Evolutionary conservation across 2,797 vertebrate genomes (phyloP).

Genomic region (Sphenopsis melanotis): DNA sequence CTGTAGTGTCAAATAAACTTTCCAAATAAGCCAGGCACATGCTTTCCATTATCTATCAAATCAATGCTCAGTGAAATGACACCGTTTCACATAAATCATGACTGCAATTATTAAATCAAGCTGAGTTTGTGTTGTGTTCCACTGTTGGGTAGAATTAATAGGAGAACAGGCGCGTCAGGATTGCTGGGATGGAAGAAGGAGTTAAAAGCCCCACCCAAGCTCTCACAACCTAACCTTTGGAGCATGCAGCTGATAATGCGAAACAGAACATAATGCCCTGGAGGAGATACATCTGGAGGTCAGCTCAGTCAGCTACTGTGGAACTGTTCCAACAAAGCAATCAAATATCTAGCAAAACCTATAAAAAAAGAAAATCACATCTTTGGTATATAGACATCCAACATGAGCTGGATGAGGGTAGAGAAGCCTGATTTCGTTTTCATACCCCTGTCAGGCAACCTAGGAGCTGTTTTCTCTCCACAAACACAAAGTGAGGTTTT

Average conservation of each 20-base stretch:
- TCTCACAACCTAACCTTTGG: constrained; percentile 61
- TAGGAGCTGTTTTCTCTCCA: not conserved
- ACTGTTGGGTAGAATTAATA: not conserved
- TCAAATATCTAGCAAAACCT: constrained; percentile 66
- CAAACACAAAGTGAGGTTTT: constrained; percentile 12
- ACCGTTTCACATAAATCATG: not conserved
- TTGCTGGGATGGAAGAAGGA: constrained; percentile 17
- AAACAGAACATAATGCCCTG: constrained; percentile 56
- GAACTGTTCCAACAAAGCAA: constrained; percentile 63
- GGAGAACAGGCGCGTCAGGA: not conserved
- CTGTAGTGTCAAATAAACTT: constrained; percentile 7
- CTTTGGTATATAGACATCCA: constrained; percentile 27
- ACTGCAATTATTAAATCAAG: constrained; percentile 46
- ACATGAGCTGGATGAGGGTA: not conserved
- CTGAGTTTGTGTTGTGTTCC: not conserved
- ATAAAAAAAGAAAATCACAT: not conserved
- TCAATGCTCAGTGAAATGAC: constrained; percentile 41
- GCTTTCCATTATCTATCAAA: constrained; percentile 29
- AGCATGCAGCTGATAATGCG: constrained; percentile 54
- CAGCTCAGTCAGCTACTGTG: constrained; percentile 50
- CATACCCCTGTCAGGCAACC: not conserved
- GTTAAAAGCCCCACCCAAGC: constrained; percentile 52
- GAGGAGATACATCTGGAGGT: constrained; percentile 66
- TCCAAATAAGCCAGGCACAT: not conserved
- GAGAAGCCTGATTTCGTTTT: constrained; percentile 15